Conservation (phyloP, 2,888 invertebrate genomes). For the Mythimna ferrago region DNA sequence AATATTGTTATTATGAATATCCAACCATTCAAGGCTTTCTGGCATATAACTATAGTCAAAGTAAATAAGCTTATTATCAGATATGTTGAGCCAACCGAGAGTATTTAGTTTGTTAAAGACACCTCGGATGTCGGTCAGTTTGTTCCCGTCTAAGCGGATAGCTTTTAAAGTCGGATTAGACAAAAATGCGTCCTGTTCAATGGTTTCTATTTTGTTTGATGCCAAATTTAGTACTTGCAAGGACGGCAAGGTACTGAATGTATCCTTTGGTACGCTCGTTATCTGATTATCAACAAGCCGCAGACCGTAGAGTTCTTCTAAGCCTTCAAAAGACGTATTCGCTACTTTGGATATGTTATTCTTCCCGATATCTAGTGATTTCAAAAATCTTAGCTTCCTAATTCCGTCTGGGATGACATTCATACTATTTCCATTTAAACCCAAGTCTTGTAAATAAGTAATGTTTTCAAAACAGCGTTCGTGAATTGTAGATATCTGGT, state of each 20-base stretch:
- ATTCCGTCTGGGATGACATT: slow-evolving; percentile 93
- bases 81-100: slow-evolving; percentile 95
- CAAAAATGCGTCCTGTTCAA: slow-evolving; percentile 94
- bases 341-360: slow-evolving; percentile 93
- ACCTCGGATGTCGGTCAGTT: slow-evolving; percentile 94
- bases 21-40: slow-evolving; percentile 94
- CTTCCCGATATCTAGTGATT: slow-evolving; percentile 95
- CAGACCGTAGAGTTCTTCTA: slow-evolving; percentile 94
- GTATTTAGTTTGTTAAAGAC: slow-evolving; percentile 94
- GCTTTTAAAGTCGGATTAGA: slow-evolving; percentile 94
- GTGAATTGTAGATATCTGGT: slow-evolving; percentile 92
- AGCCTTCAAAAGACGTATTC: slow-evolving; percentile 94
- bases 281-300: slow-evolving; percentile 95
- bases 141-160: slow-evolving; percentile 94
- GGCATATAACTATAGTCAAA: slow-evolving; percentile 96
- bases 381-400: slow-evolving; percentile 92
- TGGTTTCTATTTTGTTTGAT: slow-evolving; percentile 93
- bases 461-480: slow-evolving; percentile 94
- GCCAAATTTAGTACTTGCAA: slow-evolving; percentile 95
- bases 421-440: slow-evolving; percentile 93
- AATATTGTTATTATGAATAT: slow-evolving; percentile 95
- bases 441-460: slow-evolving; percentile 94
- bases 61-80: slow-evolving; percentile 94
- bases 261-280: slow-evolving; percentile 93
- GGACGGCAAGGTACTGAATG: slow-evolving; percentile 93